Evolutionary conservation across 2,888 invertebrate species (phyloP).

Genomic region (Cephus nigrinus): DNA sequence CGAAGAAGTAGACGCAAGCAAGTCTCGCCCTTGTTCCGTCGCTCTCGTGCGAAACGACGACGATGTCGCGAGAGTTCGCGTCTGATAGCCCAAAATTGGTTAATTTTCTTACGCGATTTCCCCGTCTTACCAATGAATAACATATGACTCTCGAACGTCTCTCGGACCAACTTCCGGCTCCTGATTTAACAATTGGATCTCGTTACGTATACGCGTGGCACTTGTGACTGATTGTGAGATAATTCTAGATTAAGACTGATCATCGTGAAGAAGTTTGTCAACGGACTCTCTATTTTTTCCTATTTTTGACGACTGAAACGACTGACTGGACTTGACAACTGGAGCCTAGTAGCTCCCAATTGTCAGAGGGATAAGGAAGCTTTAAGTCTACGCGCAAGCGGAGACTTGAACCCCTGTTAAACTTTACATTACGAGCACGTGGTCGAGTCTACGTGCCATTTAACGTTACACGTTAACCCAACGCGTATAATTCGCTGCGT

Average conservation of each 20-base stretch:
- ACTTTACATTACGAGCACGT: not conserved
- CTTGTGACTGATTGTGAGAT: not conserved
- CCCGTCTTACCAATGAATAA: not conserved
- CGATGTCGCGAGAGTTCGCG: not conserved
- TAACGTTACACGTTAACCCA: not conserved
- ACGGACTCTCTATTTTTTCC: not conserved
- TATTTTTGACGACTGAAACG: not conserved
- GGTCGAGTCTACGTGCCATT: not conserved
- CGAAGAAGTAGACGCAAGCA: not conserved
- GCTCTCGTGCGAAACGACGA: not conserved
- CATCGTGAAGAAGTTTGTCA: not conserved
- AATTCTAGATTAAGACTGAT: not conserved
- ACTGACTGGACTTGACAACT: not conserved
- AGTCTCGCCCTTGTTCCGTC: not conserved
- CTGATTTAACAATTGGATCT: not conserved
- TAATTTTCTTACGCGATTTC: not conserved
- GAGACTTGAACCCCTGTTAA: not conserved
- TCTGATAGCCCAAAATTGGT: not conserved
- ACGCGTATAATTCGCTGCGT: not conserved
- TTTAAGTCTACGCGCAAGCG: not conserved
- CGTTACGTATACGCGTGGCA: not conserved
- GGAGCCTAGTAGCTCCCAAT: not conserved
- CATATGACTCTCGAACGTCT: not conserved
- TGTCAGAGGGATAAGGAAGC: not conserved
- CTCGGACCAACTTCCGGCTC: not conserved